Evolutionary conservation across 2,888 invertebrate species (phyloP), one percentile per base, ranked within the genome.

Genomic region (Ptychoptera albimana): DNA sequence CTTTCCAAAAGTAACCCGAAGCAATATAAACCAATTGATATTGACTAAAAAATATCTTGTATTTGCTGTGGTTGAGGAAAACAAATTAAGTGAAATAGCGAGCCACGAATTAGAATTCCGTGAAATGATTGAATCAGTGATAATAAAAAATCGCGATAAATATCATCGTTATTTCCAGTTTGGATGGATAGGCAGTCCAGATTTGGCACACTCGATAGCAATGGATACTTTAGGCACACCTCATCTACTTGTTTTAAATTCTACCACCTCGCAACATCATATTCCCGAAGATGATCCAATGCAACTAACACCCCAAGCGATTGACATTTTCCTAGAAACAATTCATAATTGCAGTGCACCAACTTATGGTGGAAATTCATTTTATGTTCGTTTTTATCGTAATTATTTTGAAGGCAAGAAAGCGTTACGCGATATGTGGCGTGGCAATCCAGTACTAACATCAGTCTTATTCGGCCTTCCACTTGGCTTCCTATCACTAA

Each of bases 381-480:
- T 82, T 62, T 67, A 76, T 10, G 79, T 87, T 37, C 74, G 82
- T 42, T 51, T 87, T 8, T 88, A 86, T 59, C 73, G 93, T 53
- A 74, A 79, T 2, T 78, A 83, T 58, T 94, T 82, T 60, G 92
- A 94, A 61, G 75, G 82, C n/a, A 75, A 78, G 53, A 77, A 82
- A 16, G 77, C 82, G 1, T 66, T 94, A 23, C 68, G 71, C 12
- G 82, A 81, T 52, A 91, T 92, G 88, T 92, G 91, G 89, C 73
- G 71, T 50, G 91, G 89, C 9, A 92, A 92, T 69, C 92, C 96
- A 0, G 86, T 96, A 49, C 69, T 98, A 48, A 93, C 94, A 5
- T 74, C 89, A 30, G 79, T 97, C 5, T 74, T 98, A 43, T 93
- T 98, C 64, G 94, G 96, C 1, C 72, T 97, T 47, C 97, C 97